phyloP scores from a whole-genome alignment of 2,113 vertebrate species.

The Osmerus mordax region DNA sequence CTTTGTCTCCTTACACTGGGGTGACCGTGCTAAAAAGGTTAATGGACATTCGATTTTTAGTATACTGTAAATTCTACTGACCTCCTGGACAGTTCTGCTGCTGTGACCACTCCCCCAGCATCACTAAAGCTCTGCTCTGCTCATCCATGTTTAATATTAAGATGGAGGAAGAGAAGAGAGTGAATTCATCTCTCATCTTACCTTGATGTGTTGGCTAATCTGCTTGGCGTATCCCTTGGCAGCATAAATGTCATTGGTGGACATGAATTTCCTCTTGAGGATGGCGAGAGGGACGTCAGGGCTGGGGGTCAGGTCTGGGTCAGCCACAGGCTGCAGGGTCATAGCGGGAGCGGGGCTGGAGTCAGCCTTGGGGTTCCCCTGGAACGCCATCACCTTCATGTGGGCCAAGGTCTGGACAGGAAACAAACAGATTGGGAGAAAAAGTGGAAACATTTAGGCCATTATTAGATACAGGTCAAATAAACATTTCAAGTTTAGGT shows the following conservation, averaged over 20 bases:
- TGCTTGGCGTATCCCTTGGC: conserved; percentile 67
- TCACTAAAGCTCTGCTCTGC: too few species aligned
- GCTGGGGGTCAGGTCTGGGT: conserved; percentile 82
- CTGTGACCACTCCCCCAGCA: too few species aligned
- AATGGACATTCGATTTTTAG: too few species aligned
- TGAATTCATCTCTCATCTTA: conserved; percentile 37
- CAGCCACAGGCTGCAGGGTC: conserved; percentile 65
- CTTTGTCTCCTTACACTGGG: not conserved
- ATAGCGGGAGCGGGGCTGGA: conserved; percentile 41
- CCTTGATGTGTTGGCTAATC: conserved; percentile 80
- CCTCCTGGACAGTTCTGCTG: too few species aligned
- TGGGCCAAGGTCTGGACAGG: conserved; percentile 78
- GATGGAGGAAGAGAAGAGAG: not conserved
- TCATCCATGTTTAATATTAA: too few species aligned
- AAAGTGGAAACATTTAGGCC: not conserved
- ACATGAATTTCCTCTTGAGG: conserved; percentile 88
- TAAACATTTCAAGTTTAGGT: not conserved
- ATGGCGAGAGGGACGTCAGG: conserved; percentile 89
- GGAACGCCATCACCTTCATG: conserved; percentile 89
- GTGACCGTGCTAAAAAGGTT: too few species aligned
- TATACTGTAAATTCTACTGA: too few species aligned
- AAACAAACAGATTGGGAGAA: not conserved
- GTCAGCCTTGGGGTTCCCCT: conserved; percentile 73
- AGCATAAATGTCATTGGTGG: conserved; percentile 73
- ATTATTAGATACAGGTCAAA: not conserved